A percentile compares a stretch with the other conserved stretches of the same genome.
phyloP scores from a whole-genome alignment of 2,797 vertebrate genomes.

The Schizothorax lantsangensis region DNA sequence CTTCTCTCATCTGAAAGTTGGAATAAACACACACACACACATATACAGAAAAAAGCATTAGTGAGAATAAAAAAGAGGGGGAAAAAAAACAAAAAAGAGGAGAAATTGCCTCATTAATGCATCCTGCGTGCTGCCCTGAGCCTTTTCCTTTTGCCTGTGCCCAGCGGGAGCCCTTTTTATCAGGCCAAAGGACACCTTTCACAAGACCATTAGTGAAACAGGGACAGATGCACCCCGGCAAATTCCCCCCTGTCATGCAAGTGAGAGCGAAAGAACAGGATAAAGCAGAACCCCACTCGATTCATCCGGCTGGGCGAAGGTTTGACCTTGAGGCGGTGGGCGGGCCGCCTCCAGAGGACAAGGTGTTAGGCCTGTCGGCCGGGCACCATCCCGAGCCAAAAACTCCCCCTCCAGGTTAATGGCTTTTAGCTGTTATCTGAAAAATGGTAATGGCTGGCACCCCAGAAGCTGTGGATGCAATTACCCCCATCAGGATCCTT shows the following conservation, averaged over 20 bases:
- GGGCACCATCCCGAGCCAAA: constrained; percentile 37
- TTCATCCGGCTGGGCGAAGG: constrained; percentile 22
- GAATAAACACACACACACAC: constrained; percentile 41
- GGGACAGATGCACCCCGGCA: constrained; percentile 68
- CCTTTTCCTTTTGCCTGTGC: constrained; percentile 61
- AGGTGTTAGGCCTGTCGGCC: constrained; percentile 55
- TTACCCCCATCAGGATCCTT: constrained; percentile 64
- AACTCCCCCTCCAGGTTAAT: constrained; percentile 63
- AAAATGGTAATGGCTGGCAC: constrained; percentile 63
- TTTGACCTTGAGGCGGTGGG: constrained; percentile 63
- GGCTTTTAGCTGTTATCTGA: constrained; percentile 66
- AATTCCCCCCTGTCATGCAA: constrained; percentile 60
- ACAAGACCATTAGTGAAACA: constrained; percentile 70
- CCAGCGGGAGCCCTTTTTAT: constrained; percentile 68
- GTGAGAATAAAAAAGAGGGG: constrained; percentile 34
- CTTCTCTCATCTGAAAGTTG: constrained; percentile 38
- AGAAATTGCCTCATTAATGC: constrained; percentile 70
- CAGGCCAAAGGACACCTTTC: constrained; percentile 72
- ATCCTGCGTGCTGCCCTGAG: constrained; percentile 63
- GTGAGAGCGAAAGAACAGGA: constrained; percentile 44
- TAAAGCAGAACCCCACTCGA: constrained; percentile 21
- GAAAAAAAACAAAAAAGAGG: constrained; percentile 40
- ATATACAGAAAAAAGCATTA: constrained; percentile 24
- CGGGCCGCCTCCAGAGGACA: constrained; percentile 45
- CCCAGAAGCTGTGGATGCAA: constrained; percentile 57